phyloP scores from a whole-genome alignment of 2,888 invertebrate species.

The Drosophila peninsularis region DNA sequence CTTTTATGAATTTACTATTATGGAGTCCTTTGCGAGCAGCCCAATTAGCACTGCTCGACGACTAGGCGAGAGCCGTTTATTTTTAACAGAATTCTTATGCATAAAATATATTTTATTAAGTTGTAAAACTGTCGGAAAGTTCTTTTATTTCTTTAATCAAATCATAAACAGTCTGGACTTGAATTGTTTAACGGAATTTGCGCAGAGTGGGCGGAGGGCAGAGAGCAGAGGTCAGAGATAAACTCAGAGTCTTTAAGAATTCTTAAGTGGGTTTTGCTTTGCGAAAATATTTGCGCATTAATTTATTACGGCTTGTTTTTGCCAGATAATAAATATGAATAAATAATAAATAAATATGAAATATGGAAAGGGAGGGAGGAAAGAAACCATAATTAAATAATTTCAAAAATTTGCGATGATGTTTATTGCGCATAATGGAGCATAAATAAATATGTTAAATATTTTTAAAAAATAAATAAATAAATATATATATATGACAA shows the following conservation, averaged over 20 bases:
- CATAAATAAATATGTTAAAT: no score
- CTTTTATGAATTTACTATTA: conserved; percentile 11
- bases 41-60: conserved; percentile 2
- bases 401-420: no score
- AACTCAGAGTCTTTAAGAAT: not conserved
- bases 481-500: no score
- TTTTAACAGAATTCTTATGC: conserved; percentile 1
- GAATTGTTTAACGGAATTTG: conserved; percentile 1
- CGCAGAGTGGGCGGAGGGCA: not conserved
- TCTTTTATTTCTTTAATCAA: conserved; percentile 2
- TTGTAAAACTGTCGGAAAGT: conserved; percentile 3
- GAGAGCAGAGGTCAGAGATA: no score
- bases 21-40: not conserved
- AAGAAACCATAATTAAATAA: no score
- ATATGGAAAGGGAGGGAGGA: no score
- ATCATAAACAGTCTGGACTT: conserved; percentile 13
- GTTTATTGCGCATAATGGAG: no score
- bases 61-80: conserved; percentile 6
- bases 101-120: conserved; percentile 8
- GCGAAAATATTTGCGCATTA: not conserved
- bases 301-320: not conserved
- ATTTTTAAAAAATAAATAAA: no score
- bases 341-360: no score
- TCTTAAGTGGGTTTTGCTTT: not conserved
- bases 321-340: not conserved